A percentile compares a stretch with the other conserved stretches of the same genome.
phyloP scores from a whole-genome alignment of 2,888 invertebrate genomes.

The Tenthredo amoena region DNA sequence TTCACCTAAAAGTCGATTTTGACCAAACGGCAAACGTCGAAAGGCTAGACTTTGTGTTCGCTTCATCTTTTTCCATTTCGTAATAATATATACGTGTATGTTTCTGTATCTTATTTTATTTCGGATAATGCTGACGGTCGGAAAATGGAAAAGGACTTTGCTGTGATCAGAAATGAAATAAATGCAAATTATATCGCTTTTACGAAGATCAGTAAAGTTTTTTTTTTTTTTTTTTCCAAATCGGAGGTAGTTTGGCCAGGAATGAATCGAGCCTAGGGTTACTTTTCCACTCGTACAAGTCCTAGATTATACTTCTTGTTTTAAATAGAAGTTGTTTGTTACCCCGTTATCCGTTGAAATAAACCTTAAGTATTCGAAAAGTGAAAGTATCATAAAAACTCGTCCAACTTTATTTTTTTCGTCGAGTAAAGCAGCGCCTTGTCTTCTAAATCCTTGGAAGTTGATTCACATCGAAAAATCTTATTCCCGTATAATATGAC shows the following conservation, averaged over 20 bases:
- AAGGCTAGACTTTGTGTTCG: background rate
- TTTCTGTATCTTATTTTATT: background rate
- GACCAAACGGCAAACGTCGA: background rate
- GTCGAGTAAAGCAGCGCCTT: background rate
- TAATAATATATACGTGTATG: background rate
- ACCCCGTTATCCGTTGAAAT: background rate
- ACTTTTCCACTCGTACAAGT: background rate
- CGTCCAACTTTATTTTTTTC: background rate
- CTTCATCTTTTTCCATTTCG: background rate
- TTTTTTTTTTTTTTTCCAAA: slow-evolving; percentile 8
- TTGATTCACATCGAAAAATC: background rate
- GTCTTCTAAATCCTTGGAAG: background rate
- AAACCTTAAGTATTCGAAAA: slow-evolving; percentile 24
- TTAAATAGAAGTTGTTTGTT: slow-evolving; percentile 36
- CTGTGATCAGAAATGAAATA: slow-evolving; percentile 18
- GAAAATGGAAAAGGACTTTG: background rate
- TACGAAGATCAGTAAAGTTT: background rate
- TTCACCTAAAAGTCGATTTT: slow-evolving; percentile 8
- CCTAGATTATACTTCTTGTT: slow-evolving; percentile 31
- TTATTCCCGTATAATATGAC: background rate
- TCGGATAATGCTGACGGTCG: background rate
- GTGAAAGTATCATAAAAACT: slow-evolving; percentile 19
- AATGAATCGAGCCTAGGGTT: slow-evolving; percentile 14
- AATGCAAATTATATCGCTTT: slow-evolving; percentile 32
- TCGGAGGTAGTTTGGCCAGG: background rate